These are phyloP conservation scores for Conops quadrifasciatus DNA, from an alignment of 2,888 invertebrate species.

Conservation along the genomic window DNA sequence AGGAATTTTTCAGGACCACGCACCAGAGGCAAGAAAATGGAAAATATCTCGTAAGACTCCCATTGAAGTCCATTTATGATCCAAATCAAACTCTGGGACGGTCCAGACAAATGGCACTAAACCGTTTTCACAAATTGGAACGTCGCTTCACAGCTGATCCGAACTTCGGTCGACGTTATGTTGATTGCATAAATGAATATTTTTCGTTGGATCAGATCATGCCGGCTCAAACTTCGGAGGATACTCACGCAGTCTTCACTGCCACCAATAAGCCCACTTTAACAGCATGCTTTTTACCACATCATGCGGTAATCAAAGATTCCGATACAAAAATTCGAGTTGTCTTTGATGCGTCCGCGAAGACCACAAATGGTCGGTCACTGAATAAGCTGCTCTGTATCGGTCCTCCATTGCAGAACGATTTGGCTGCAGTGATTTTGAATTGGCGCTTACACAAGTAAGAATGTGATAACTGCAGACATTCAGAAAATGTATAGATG, in stretches of 20 bases:
- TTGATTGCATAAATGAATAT: slow-evolving; percentile 12
- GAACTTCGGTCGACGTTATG: slow-evolving; percentile 2
- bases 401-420: slow-evolving; percentile 15
- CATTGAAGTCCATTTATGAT: slow-evolving; percentile 22
- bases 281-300: slow-evolving; percentile 19
- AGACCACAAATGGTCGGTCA: slow-evolving; percentile 19
- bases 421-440: slow-evolving; percentile 8
- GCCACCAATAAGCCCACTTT: slow-evolving; percentile 1
- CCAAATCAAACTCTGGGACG: slow-evolving; percentile 17
- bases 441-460: slow-evolving; percentile 20
- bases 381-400: slow-evolving; percentile 22
- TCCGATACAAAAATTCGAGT: slow-evolving; percentile 7
- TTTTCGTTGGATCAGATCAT: slow-evolving; percentile 10
- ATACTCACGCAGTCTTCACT: slow-evolving; percentile 7
- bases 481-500: slow-evolving; percentile 32
- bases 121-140: slow-evolving; percentile 32
- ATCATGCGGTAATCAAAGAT: slow-evolving; percentile 26
- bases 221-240: neutral
- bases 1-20: too few relatives aligned
- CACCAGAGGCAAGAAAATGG: slow-evolving; percentile 22
- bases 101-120: slow-evolving; percentile 37
- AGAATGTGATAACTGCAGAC: slow-evolving; percentile 18
- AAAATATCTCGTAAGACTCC: slow-evolving; percentile 25
- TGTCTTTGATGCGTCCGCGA: slow-evolving; percentile 28
- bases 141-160: slow-evolving; percentile 16